Base-by-base conservation (phyloP, 1,140 invertebrate species). In the Tigriopus japonicus region DNA sequence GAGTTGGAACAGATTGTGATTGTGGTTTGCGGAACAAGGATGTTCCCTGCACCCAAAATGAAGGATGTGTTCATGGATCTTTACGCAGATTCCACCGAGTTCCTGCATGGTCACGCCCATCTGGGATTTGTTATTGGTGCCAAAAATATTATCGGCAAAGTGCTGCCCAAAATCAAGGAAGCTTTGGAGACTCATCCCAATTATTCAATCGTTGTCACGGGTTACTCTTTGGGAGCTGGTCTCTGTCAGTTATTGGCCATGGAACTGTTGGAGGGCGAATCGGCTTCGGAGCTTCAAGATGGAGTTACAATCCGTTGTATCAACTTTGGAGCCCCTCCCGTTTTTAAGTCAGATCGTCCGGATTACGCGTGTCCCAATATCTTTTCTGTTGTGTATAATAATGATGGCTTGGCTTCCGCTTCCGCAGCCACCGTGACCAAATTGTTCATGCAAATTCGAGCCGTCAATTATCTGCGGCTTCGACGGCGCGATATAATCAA, bases 11-110 rank as follows among this genome's bases (percentile, higher is more conserved):
- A 41, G 13, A 40, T 58, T 6, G 55, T 58, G 15, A 23, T 58
- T 41, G 42, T 17, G 13, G 42, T 58, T 58, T 58, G 55, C 21
- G 55, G 55, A 41, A 58, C 55, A n/a, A 41, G 55, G 40, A 58
- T 58, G 55, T 41, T 58, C 14, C 55, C 55, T 42, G 55, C 55
- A 17, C 55, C 55, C 28, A 41, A 58, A 40, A 58, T 58, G 55
- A 15, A 40, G 7, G 55, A 58, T 24, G 55, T 58, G 10, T 58
- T 58, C n/a, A 58, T 58, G 55, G 55, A 58, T 40, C 28, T 58
- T 1, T 58, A 58, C 15, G 55, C 55, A n/a, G 41, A 40, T 15
- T 13, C 55, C 2, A 41, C 35, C 28, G 28, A 28, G 12, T 58
- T 58, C 42, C 23, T 58, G n/a, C 55, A 58, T 58, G 55, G 55